Conservation (phyloP, 2,113 vertebrate species). For the Chaetura pelagica region DNA sequence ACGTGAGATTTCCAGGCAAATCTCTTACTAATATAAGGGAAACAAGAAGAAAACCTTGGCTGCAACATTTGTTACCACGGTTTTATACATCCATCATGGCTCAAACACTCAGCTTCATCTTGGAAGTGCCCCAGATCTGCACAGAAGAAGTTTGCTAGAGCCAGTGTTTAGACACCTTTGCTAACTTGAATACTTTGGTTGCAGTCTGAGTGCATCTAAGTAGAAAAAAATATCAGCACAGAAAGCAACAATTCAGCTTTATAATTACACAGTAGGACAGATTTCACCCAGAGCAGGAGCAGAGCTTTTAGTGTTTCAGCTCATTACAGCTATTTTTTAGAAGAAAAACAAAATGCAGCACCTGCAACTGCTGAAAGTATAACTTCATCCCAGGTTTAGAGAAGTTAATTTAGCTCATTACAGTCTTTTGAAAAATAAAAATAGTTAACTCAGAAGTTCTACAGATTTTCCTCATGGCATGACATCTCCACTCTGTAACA, state of each 20-base stretch:
- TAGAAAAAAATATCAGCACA: neutral
- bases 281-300: fast-evolving
- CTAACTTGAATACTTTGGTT: neutral
- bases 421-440: neutral
- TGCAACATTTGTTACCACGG: too few relatives aligned
- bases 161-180: fast-evolving
- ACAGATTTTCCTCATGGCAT: fast-evolving
- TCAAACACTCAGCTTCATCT: fast-evolving
- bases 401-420: neutral
- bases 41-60: neutral
- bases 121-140: neutral
- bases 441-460: neutral
- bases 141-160: neutral
- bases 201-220: neutral
- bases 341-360: neutral
- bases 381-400: neutral
- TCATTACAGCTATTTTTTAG: neutral
- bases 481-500: neutral
- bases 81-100: neutral
- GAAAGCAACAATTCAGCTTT: neutral
- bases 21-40: fast-evolving
- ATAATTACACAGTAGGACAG: fast-evolving
- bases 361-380: neutral
- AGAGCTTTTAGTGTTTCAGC: neutral
- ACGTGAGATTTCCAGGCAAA: neutral